Conservation (phyloP, 2,113 vertebrate species). For the Anthoscopus minutus region DNA sequence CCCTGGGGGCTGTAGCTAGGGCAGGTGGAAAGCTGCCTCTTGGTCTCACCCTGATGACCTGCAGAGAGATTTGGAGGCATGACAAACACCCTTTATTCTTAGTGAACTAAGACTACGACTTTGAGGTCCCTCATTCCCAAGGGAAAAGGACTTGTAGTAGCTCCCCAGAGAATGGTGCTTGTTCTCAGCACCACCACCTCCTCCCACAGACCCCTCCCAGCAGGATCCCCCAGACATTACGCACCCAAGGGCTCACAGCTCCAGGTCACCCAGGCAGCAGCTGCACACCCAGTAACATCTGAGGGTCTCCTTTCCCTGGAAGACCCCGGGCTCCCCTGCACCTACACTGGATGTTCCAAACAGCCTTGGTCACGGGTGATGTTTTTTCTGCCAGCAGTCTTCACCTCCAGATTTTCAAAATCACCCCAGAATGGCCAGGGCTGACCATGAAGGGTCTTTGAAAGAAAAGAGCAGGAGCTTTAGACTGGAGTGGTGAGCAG, state of each 20-base stretch:
- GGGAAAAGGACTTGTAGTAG: background rate
- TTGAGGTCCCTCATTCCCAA: rapidly evolving
- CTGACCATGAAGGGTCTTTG: background rate
- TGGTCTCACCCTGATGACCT: background rate
- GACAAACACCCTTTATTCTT: background rate
- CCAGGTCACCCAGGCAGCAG: background rate
- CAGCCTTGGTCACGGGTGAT: background rate
- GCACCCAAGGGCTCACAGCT: background rate
- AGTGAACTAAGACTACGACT: background rate
- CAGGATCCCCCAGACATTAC: background rate
- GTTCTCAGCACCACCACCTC: background rate
- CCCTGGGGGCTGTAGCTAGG: background rate
- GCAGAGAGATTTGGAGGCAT: background rate
- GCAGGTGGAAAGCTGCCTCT: background rate
- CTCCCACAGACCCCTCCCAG: background rate
- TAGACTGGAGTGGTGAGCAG: background rate
- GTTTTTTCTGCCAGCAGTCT: background rate
- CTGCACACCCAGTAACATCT: background rate
- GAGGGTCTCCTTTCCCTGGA: background rate
- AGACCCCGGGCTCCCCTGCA: background rate
- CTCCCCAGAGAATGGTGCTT: background rate
- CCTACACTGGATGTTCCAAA: background rate
- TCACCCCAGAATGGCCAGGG: background rate
- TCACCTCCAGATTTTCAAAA: background rate
- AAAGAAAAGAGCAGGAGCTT: background rate